phyloP scores from a whole-genome alignment of 2,113 vertebrate species.

The Hypanus sabinus region DNA sequence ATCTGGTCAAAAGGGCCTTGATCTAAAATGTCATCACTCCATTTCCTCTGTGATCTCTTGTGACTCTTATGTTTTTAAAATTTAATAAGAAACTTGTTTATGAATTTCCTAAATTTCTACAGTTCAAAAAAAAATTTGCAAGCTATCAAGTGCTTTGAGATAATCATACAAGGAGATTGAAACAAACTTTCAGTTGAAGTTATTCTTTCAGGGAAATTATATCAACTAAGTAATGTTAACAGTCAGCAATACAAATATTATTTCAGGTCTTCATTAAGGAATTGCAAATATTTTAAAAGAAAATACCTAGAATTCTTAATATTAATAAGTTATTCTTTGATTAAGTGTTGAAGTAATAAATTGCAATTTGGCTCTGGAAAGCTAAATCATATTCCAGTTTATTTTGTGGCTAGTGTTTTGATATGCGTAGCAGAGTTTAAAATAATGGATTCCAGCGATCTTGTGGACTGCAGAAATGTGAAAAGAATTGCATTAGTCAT shows the following conservation, averaged over 20 bases:
- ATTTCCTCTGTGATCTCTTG: too few species aligned
- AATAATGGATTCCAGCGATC: not conserved
- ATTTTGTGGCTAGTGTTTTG: not conserved
- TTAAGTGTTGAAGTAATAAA: too few species aligned
- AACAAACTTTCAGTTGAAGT: too few species aligned
- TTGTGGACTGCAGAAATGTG: not conserved
- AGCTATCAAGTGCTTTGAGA: too few species aligned
- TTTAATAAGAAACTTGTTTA: too few species aligned
- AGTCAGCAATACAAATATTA: not conserved
- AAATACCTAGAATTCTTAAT: not conserved
- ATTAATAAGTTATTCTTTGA: not conserved
- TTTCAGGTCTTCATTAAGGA: not conserved
- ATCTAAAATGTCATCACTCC: too few species aligned
- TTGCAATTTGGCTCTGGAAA: not conserved
- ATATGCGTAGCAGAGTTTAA: not conserved
- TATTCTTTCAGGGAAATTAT: not conserved
- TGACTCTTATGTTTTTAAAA: too few species aligned
- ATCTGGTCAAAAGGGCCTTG: too few species aligned
- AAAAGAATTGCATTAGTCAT: not conserved
- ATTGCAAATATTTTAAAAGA: not conserved
- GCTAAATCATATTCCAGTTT: not conserved
- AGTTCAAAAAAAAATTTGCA: too few species aligned
- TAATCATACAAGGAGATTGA: too few species aligned
- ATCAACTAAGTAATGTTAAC: not conserved
- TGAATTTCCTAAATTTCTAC: too few species aligned